Conservation (phyloP, 2,888 invertebrate genomes). For the Cephus spinipes region DNA sequence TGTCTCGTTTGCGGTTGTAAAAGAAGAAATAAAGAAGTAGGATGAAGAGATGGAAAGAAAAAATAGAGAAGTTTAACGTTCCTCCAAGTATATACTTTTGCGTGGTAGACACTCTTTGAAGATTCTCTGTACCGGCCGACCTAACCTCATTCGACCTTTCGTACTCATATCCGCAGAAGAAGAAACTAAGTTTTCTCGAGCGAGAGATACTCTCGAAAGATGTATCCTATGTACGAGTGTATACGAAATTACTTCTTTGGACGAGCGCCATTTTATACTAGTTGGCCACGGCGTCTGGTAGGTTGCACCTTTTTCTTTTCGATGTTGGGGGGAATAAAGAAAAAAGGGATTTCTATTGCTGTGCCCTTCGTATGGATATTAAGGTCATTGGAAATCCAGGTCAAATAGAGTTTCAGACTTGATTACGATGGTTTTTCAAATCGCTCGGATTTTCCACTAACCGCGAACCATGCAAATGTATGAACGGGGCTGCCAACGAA, state of each 20-base stretch:
- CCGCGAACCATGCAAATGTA: not conserved
- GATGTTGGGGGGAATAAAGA: no score
- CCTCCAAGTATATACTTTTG: not conserved
- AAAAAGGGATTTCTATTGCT: no score
- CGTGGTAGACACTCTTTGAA: not conserved
- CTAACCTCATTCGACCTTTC: not conserved
- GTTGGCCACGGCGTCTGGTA: not conserved
- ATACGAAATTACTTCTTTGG: not conserved
- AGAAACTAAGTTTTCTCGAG: not conserved
- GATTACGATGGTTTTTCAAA: not conserved
- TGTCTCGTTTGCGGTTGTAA: not conserved
- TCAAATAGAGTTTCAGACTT: not conserved
- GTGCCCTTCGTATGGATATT: not conserved
- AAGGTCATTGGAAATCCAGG: not conserved
- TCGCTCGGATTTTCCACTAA: not conserved
- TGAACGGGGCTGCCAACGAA: not conserved
- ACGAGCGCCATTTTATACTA: not conserved
- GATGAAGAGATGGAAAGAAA: not conserved
- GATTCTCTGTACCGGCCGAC: not conserved
- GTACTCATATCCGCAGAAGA: not conserved
- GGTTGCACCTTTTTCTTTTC: not conserved
- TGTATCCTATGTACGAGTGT: not conserved
- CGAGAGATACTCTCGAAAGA: not conserved
- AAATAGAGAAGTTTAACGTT: not conserved
- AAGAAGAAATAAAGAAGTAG: not conserved